A percentile compares a stretch with the other conserved stretches of the same genome.
Conservation (phyloP, 2,797 vertebrate species). For the Poeciliopsis turneri region DNA sequence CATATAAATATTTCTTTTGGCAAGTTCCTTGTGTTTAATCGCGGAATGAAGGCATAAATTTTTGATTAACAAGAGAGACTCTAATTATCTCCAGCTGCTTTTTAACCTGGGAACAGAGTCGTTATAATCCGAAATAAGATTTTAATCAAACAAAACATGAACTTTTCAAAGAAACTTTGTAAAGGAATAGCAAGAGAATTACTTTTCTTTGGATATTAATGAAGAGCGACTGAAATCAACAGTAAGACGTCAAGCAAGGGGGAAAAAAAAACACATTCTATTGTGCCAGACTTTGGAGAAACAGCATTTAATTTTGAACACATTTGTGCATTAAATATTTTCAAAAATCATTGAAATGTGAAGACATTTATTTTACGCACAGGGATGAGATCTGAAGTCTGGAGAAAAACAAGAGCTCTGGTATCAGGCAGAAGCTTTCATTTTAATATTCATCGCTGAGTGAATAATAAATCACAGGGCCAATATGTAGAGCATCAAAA, state of each 20-base stretch:
- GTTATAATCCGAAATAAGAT: conserved; percentile 14
- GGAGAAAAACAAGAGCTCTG: not conserved
- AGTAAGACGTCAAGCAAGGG: not conserved
- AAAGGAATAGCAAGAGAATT: not conserved
- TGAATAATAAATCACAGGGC: conserved; percentile 19
- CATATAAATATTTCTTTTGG: conserved; percentile 9
- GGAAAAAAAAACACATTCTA: not conserved
- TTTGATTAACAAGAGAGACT: conserved; percentile 31
- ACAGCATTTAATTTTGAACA: conserved; percentile 36
- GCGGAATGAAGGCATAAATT: conserved; percentile 23
- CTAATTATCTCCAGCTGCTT: conserved; percentile 29
- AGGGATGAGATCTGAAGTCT: not conserved
- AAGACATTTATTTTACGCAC: conserved; percentile 1
- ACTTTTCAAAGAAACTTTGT: not conserved
- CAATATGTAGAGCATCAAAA: conserved; percentile 8
- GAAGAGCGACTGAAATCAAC: not conserved
- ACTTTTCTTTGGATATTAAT: not conserved
- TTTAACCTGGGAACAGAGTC: conserved; percentile 26
- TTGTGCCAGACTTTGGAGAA: conserved; percentile 3
- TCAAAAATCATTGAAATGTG: conserved; percentile 23
- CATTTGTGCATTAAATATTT: conserved; percentile 22
- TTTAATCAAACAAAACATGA: conserved; percentile 5
- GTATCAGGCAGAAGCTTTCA: not conserved
- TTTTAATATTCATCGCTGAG: conserved; percentile 13
- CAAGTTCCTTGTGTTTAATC: conserved; percentile 27